phyloP scores from a whole-genome alignment of 2,888 invertebrate genomes.

The Lasioglossum villosulum region DNA sequence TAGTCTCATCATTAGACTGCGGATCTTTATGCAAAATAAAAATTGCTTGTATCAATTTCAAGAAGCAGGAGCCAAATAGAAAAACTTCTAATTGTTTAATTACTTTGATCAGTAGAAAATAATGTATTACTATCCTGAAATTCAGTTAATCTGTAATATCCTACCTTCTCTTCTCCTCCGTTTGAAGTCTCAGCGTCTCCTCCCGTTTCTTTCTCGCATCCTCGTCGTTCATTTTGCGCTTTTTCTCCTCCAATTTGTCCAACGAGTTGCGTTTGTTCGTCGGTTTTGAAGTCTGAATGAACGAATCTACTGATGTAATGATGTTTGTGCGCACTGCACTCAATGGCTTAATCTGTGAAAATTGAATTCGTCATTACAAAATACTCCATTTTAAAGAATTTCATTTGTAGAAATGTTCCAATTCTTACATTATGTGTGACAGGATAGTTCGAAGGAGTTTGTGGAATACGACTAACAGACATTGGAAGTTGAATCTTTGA shows the following conservation, averaged over 20 bases:
- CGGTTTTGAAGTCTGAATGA: slow-evolving; percentile 78
- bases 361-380: slow-evolving; percentile 28
- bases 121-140: neutral
- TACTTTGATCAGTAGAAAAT: neutral
- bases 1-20: neutral
- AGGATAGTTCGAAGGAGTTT: slow-evolving; percentile 75
- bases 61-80: no score
- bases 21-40: neutral
- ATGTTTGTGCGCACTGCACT: slow-evolving; percentile 82
- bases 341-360: slow-evolving; percentile 79
- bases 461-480: slow-evolving; percentile 75
- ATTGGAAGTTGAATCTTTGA: slow-evolving; percentile 73
- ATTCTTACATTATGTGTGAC: slow-evolving; percentile 63
- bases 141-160: neutral
- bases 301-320: slow-evolving; percentile 76
- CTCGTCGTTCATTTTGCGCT: slow-evolving; percentile 82
- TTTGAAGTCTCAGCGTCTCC: slow-evolving; percentile 86
- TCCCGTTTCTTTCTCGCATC: slow-evolving; percentile 87
- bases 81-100: neutral
- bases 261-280: slow-evolving; percentile 72
- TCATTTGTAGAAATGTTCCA: neutral
- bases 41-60: neutral
- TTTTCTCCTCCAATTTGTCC: slow-evolving; percentile 82
- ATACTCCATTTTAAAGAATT: neutral
- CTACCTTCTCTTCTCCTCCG: slow-evolving; percentile 86